Percentiles rank a stretch among this genome's conserved stretches.
phyloP scores from a whole-genome alignment of 2,113 vertebrate species.

The Taxidea taxus region DNA sequence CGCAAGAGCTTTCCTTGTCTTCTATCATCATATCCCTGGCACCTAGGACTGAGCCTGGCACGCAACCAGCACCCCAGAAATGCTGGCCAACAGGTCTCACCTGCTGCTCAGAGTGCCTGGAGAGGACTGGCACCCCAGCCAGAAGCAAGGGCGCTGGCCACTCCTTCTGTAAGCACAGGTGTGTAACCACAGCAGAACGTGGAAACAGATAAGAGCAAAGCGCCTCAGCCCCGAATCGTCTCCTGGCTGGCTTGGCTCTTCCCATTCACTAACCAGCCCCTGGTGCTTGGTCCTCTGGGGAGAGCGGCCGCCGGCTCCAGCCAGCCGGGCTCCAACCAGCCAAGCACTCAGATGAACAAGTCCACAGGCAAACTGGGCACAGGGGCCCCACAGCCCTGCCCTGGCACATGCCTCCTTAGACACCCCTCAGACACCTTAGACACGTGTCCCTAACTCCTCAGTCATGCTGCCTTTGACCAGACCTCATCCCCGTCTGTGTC shows the following conservation, averaged over 20 bases:
- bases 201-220: background rate
- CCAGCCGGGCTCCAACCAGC: no score
- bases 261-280: accelerated
- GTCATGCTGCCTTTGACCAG: background rate
- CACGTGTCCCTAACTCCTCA: background rate
- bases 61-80: background rate
- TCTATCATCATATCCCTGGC: background rate
- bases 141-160: background rate
- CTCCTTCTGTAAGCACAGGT: background rate
- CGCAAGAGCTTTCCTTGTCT: background rate
- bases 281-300: accelerated
- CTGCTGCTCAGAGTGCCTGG: background rate
- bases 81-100: background rate
- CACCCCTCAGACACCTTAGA: no score
- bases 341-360: background rate
- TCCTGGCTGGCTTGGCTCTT: background rate
- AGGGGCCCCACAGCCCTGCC: background rate
- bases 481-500: accelerated
- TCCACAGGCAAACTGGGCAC: no score
- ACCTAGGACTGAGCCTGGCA: background rate
- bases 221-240: background rate
- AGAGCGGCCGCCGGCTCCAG: background rate
- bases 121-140: accelerated
- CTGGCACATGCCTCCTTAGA: background rate
- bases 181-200: accelerated